These are phyloP conservation scores for Temnothorax rugatulus DNA, from an alignment of 2,888 invertebrate species.

Conservation along the genomic window DNA sequence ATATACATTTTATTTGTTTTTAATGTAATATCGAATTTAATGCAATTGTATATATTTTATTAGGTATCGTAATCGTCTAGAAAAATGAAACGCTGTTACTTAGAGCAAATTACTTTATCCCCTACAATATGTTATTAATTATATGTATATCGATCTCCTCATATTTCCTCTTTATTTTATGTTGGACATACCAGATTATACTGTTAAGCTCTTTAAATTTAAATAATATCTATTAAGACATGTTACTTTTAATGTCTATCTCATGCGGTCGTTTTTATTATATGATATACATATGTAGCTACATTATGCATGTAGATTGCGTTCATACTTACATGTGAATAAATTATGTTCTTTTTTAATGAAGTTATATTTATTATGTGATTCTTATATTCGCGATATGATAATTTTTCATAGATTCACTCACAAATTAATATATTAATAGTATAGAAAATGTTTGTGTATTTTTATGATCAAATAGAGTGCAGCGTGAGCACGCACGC, in stretches of 20 bases:
- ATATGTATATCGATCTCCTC: constrained; percentile 13
- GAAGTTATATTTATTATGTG: background rate
- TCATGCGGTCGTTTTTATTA: constrained; percentile 11
- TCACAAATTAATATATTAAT: constrained; percentile 1
- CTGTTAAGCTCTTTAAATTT: constrained; percentile 21
- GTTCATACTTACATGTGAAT: constrained; percentile 72
- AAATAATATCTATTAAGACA: constrained; percentile 42
- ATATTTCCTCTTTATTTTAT: constrained; percentile 2
- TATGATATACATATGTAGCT: constrained; percentile 62
- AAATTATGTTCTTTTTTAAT: constrained; percentile 69
- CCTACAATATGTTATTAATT: background rate
- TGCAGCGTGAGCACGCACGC: background rate
- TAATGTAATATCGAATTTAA: constrained; percentile 28
- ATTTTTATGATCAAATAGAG: background rate
- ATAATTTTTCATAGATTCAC: background rate
- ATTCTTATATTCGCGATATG: background rate
- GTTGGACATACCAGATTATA: constrained; percentile 14
- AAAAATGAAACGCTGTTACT: constrained; percentile 21
- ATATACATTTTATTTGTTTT: constrained; percentile 30
- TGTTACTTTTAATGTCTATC: constrained; percentile 57
- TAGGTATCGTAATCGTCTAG: constrained; percentile 9
- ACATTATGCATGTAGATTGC: constrained; percentile 62
- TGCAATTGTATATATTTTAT: constrained; percentile 47
- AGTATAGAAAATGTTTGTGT: constrained; percentile 1
- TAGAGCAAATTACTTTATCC: constrained; percentile 11